Percentiles rank a stretch among this genome's conserved stretches.
phyloP scores from a whole-genome alignment of 2,888 invertebrate genomes.

The Homarus gammarus region DNA sequence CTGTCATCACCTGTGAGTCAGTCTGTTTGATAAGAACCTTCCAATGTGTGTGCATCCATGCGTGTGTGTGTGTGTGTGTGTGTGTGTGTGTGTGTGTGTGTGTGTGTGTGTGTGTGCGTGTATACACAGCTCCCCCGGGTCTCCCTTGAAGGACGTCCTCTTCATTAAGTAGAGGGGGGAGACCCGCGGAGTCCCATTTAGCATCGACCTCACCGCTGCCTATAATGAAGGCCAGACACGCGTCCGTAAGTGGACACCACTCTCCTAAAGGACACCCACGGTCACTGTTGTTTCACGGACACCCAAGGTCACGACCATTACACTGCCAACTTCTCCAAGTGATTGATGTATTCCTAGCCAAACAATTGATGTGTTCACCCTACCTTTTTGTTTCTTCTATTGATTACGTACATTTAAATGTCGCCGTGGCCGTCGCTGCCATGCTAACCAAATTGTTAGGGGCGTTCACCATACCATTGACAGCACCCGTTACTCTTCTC shows the following conservation, averaged over 20 bases:
- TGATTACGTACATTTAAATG: too few species aligned
- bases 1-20: not conserved
- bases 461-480: too few species aligned
- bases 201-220: not conserved
- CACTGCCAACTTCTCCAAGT: too few species aligned
- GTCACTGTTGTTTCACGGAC: not conserved
- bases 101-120: not conserved
- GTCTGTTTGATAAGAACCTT: not conserved
- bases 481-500: not conserved
- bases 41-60: not conserved
- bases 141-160: not conserved
- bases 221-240: slow-evolving; percentile 1
- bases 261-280: not conserved
- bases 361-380: too few species aligned
- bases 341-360: too few species aligned
- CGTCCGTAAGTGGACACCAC: not conserved
- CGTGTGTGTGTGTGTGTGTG: not conserved
- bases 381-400: too few species aligned
- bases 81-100: not conserved
- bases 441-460: too few species aligned
- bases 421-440: too few species aligned
- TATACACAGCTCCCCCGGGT: not conserved
- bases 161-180: not conserved
- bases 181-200: not conserved
- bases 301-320: not conserved